These are phyloP conservation scores for Rhorus exstirpatorius DNA, from an alignment of 2,888 invertebrate species.

Conservation along the genomic window DNA sequence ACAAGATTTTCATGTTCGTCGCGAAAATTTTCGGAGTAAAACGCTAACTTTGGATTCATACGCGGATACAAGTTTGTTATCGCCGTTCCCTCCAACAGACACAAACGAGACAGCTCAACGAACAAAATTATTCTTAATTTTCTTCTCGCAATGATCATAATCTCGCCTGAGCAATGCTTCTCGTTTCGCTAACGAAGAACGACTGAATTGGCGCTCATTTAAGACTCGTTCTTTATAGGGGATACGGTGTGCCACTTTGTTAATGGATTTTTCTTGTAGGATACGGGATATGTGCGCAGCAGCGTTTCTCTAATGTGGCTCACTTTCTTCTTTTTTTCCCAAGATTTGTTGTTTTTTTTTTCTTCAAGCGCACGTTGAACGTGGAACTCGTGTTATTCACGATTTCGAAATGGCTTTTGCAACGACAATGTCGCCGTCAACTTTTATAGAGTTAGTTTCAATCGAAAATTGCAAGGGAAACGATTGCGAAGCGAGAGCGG, in stretches of 20 bases:
- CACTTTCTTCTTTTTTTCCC: slow-evolving; percentile 16
- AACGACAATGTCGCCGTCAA: neutral
- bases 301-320: slow-evolving; percentile 30
- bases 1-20: neutral
- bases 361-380: neutral
- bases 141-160: slow-evolving; percentile 27
- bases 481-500: neutral
- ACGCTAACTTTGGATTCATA: too few relatives aligned
- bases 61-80: slow-evolving; percentile 2
- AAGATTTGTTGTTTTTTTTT: too few relatives aligned
- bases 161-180: neutral
- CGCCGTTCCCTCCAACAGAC: slow-evolving; percentile 41
- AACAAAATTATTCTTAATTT: slow-evolving; percentile 33
- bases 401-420: slow-evolving; percentile 1
- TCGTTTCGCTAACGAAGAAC: neutral
- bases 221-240: slow-evolving; percentile 72
- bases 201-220: slow-evolving; percentile 38
- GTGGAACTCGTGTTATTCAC: neutral
- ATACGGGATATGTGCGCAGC: slow-evolving; percentile 75
- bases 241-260: slow-evolving; percentile 49
- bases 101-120: slow-evolving; percentile 26
- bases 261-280: slow-evolving; percentile 79
- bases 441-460: neutral
- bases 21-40: neutral
- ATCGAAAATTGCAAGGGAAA: neutral